Evolutionary conservation across 2,113 vertebrate genomes (phyloP), one percentile per base, ranked within the genome.

Genomic region (Pelvicachromis taeniatus): DNA sequence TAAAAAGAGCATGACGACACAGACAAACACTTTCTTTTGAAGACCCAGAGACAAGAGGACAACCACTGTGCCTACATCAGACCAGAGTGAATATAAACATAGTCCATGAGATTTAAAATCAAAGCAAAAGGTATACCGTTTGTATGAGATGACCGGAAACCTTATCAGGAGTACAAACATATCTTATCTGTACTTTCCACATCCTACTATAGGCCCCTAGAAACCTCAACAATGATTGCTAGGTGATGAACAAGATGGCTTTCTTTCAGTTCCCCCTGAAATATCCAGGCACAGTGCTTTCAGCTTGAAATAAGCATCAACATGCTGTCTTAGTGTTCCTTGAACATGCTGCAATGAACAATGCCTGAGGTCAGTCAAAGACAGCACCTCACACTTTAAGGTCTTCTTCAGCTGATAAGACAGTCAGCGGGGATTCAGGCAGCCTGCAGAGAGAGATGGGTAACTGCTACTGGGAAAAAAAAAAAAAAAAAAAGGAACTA

Each of bases 21-120:
- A 91, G 81, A 92, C 84, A 83, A 88, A 90, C 85, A 77, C 70
- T 89, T 89, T 93, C 84, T 89, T 87, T 90, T 94, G 88, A 89
- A 80, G 80, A 93, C 79, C 79, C 85, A 87, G 87, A 83, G 45
- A 88, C 77, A 59, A 75, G 65, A 83, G 50, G 85, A 90, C 90
- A 88, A 85, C 79, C 90, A 73, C 61, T 89, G 84, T 86, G 83
- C 78, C 87, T 68, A 85, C 65, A 65, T 88, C 91, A 93, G 93
- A 94, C 87, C 89, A 87, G 85, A 84, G 77, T 91, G 81, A 86
- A 88, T 81, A 92, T 77, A 90, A 92, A 91, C 85, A 84, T 38
- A 91, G 87, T 93, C 92, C 61, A 42, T 89, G 58, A 75, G 68
- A 80, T 90, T 93, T 87, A 82, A 91, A 91, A 92, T 82, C 84